Evolutionary conservation across 2,888 invertebrate genomes (phyloP).

Genomic region (Noctua pronuba): DNA sequence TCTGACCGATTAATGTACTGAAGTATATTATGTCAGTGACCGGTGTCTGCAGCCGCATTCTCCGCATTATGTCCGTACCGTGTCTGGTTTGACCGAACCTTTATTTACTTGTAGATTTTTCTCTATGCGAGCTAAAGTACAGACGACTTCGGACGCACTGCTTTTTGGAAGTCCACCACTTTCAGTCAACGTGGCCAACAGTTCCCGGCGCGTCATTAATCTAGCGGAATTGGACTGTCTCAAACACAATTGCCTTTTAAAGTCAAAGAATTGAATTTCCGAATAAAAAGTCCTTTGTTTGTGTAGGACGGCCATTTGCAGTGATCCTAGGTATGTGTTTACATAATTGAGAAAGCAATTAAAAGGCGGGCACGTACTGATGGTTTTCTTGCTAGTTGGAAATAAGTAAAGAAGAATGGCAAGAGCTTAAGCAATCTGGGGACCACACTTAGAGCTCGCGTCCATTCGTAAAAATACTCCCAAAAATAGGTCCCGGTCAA

Average conservation of each 20-base stretch:
- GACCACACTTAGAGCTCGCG: no score
- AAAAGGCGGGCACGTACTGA: no score
- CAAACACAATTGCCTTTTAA: constrained; percentile 60
- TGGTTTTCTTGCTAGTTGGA: no score
- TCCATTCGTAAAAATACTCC: no score
- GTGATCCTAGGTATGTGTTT: background rate
- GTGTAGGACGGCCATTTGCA: background rate
- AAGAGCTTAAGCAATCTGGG: no score
- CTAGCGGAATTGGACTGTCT: constrained; percentile 56
- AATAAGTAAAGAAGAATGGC: no score
- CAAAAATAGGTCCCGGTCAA: no score
- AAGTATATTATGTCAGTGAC: background rate
- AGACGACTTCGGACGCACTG: background rate
- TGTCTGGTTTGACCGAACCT: background rate
- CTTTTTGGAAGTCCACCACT: constrained; percentile 8
- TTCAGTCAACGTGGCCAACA: constrained; percentile 8
- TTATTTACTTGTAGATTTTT: background rate
- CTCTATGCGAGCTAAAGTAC: background rate
- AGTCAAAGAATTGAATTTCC: constrained; percentile 51
- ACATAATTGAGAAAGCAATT: background rate
- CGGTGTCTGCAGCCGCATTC: background rate
- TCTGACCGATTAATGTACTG: background rate
- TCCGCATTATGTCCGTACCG: background rate
- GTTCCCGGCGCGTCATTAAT: constrained; percentile 45
- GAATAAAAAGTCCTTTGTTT: constrained; percentile 44